These are phyloP conservation scores for Papilio glaucus DNA, from an alignment of 1,140 invertebrate genomes.

Conservation along the genomic window DNA sequence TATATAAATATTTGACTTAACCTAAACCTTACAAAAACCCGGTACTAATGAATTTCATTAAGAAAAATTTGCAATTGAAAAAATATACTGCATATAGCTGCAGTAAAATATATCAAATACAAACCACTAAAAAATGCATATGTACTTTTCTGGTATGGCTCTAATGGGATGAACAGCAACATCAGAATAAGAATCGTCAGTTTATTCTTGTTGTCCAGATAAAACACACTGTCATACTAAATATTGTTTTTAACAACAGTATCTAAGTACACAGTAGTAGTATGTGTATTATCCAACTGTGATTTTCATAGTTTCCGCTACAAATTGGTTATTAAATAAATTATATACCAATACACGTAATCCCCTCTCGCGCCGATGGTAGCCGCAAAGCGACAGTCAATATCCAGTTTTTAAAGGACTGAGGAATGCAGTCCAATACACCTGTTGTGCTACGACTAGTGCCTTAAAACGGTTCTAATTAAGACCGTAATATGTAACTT, in stretches of 20 bases:
- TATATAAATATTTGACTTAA: too few species aligned
- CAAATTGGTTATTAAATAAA: constrained; percentile 50
- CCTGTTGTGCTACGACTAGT: constrained; percentile 55
- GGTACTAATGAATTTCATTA: too few species aligned
- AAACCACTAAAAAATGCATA: too few species aligned
- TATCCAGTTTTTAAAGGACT: constrained; percentile 71
- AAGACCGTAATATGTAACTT: constrained; percentile 41
- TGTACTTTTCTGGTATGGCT: too few species aligned
- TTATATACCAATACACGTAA: constrained; percentile 63
- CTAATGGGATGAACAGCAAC: too few species aligned
- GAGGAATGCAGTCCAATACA: constrained; percentile 69
- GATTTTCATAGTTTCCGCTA: constrained; percentile 43
- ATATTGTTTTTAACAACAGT: background rate
- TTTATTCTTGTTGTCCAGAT: too few species aligned
- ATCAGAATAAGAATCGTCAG: too few species aligned
- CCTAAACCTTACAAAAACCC: too few species aligned
- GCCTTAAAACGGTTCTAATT: constrained; percentile 40
- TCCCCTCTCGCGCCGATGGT: constrained; percentile 53
- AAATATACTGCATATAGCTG: too few species aligned
- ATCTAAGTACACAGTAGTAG: background rate
- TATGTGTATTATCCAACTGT: background rate
- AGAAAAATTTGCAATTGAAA: too few species aligned
- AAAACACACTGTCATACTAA: background rate
- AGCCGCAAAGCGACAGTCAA: constrained; percentile 41
- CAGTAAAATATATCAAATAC: too few species aligned